Evolutionary conservation across 1,140 invertebrate species (phyloP), one percentile per base, ranked within the genome.

Genomic region (Samia ricini): DNA sequence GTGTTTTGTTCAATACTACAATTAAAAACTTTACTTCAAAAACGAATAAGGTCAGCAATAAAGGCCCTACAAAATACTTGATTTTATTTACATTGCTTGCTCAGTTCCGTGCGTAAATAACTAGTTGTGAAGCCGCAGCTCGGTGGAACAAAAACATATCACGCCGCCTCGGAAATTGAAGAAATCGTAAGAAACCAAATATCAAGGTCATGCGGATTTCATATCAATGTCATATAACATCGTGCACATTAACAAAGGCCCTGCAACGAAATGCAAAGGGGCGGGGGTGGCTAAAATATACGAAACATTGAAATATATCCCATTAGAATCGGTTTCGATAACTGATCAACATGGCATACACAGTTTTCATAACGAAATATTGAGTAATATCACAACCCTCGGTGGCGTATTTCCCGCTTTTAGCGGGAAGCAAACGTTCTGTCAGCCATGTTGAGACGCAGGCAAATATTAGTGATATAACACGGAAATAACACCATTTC

Each of bases 391-490:
- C 80, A 85, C 85, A 89, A 80, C 88, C 85, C 86, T 88, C 68
- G 81, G 83, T 87, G 85, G 88, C 87, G 89, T 85, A 89, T 83
- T 91, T 91, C 89, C 89, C 89, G 89, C 89, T 88, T 91, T 91
- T 91, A 88, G 89, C 88, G 85, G 86, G 88, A 89, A 90, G 87
- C 87, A 81, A 89, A 90, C 85, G 83, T 90, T 87, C 88, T 89
- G 89, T 91, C 89, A 91, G 89, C 89, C 89, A 91, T 91, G 85
- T 91, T 91, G 89, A 90, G 89, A 90, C 89, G 89, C 89, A 90
- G 85, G 81, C 89, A 91, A 91, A 91, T 87, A 89, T 90, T 91
- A 83, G 74, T 89, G 85, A 90, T 89, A 89, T 90, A 89, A 89
- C 88, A 89, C 85, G 84, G 76, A 89, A 90, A 89, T 90, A 90